phyloP scores from a whole-genome alignment of 2,797 vertebrate genomes.

The Pseudomugil tenellus region DNA sequence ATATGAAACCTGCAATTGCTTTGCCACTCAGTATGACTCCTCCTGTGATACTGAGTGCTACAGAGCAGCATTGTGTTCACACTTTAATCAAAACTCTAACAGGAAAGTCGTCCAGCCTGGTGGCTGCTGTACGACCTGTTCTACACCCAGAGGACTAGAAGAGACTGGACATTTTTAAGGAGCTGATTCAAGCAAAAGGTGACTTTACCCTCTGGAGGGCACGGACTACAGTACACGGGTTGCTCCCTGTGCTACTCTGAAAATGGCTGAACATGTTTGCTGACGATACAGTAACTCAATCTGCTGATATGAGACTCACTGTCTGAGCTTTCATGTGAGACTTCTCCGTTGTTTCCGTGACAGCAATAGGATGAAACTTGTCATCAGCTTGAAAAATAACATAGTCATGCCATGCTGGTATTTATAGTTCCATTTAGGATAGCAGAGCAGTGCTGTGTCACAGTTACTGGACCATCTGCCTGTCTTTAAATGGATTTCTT shows the following conservation, averaged over 20 bases:
- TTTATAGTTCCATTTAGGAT: conserved; percentile 59
- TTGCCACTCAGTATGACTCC: conserved; percentile 34
- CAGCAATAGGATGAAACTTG: conserved; percentile 29
- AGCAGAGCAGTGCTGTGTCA: conserved; percentile 47
- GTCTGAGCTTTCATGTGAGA: conserved; percentile 53
- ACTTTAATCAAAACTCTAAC: conserved; percentile 26
- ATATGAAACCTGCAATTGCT: conserved; percentile 44
- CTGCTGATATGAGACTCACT: conserved; percentile 50
- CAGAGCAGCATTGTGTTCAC: conserved; percentile 2
- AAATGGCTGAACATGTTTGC: conserved; percentile 64
- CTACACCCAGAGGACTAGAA: conserved; percentile 23
- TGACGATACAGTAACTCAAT: conserved; percentile 76
- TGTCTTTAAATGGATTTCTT: conserved; percentile 54
- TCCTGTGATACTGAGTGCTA: conserved; percentile 24
- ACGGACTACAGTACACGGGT: conserved; percentile 30
- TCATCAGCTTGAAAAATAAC: conserved; percentile 26
- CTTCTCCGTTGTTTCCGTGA: conserved; percentile 42
- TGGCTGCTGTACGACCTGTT: conserved; percentile 16
- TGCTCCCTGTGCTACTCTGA: conserved; percentile 59
- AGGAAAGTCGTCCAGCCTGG: conserved; percentile 31
- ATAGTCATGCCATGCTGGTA: conserved; percentile 36
- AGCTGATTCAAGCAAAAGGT: conserved; percentile 48
- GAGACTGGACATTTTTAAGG: conserved; percentile 42
- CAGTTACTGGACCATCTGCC: conserved; percentile 35
- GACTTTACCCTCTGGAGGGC: conserved; percentile 55